These are phyloP conservation scores for Trachelus troglodyta DNA, from an alignment of 2,888 invertebrate species.

Conservation along the genomic window DNA sequence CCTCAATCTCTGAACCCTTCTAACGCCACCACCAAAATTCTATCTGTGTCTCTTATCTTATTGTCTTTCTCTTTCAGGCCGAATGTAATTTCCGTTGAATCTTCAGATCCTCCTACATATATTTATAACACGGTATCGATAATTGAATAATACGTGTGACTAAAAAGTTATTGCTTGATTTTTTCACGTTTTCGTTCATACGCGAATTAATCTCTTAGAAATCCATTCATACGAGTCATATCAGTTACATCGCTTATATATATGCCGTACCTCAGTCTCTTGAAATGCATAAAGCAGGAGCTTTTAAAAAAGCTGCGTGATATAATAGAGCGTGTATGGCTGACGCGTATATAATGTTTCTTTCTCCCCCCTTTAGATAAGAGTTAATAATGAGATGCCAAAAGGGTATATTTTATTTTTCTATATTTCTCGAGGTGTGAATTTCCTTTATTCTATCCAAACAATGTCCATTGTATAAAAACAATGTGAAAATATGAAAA, in stretches of 20 bases:
- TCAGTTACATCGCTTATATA: too few species aligned
- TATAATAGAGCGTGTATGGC: too few species aligned
- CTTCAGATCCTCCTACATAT: neutral
- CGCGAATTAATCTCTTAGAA: too few species aligned
- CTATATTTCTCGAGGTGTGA: neutral
- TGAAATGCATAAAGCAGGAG: too few species aligned
- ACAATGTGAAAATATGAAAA: neutral
- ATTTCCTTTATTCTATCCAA: neutral
- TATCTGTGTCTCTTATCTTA: neutral
- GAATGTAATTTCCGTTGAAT: conserved; percentile 6
- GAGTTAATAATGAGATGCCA: neutral
- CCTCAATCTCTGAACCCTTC: too few species aligned
- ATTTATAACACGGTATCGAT: neutral
- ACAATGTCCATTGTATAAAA: neutral
- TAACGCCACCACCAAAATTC: neutral
- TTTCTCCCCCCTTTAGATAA: neutral
- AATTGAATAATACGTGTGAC: neutral
- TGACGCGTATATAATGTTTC: neutral
- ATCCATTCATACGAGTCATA: too few species aligned
- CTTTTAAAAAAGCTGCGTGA: too few species aligned
- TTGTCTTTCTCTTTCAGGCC: neutral
- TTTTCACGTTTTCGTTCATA: neutral
- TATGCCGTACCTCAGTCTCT: too few species aligned
- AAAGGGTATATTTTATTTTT: neutral
- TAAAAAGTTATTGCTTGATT: neutral